These are phyloP conservation scores for Acronicta psi DNA, from an alignment of 2,888 invertebrate genomes.

Conservation along the genomic window DNA sequence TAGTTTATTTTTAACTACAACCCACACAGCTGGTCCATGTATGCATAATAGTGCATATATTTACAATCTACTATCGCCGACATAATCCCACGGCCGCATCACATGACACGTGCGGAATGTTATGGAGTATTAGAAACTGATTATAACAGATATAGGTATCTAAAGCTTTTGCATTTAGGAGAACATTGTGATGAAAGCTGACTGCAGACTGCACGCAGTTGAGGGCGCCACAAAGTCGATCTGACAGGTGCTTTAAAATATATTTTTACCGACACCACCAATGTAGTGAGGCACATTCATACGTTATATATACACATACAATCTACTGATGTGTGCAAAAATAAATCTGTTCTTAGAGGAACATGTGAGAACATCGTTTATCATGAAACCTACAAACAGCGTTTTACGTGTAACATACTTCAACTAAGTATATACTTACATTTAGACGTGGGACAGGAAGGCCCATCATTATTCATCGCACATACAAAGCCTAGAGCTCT, in stretches of 20 bases:
- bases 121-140: not conserved
- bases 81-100: not conserved
- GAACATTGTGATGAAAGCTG: too few relatives aligned
- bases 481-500: not conserved
- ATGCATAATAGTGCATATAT: not conserved
- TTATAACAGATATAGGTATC: not conserved
- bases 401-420: too few relatives aligned
- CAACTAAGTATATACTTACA: not conserved
- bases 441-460: conserved; percentile 1
- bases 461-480: not conserved
- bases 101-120: not conserved
- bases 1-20: conserved; percentile 2
- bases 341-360: too few relatives aligned
- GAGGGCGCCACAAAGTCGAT: too few relatives aligned
- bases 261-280: too few relatives aligned
- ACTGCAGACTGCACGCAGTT: too few relatives aligned
- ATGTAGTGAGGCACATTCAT: too few relatives aligned
- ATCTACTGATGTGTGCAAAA: too few relatives aligned
- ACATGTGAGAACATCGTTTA: too few relatives aligned
- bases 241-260: too few relatives aligned
- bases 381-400: too few relatives aligned
- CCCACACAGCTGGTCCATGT: not conserved
- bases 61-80: not conserved
- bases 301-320: too few relatives aligned
- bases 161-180: not conserved